Conservation (phyloP, 2,888 invertebrate species). For the Aleiodes testaceus region DNA sequence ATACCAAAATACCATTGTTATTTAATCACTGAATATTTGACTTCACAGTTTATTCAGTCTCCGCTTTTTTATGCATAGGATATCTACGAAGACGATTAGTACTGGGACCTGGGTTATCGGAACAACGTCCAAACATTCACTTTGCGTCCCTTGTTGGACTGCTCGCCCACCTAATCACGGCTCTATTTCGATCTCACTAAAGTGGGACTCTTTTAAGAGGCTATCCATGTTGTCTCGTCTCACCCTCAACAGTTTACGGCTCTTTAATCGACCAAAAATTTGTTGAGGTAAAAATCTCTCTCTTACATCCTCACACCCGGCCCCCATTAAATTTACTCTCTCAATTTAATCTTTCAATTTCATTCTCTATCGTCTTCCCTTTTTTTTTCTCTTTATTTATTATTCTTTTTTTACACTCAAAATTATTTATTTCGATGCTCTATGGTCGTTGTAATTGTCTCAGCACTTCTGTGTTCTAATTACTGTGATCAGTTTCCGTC, state of each 20-base stretch:
- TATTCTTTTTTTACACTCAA: not conserved
- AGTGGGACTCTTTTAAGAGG: slow-evolving; percentile 68
- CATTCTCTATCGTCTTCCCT: slow-evolving; percentile 6
- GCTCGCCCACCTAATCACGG: slow-evolving; percentile 67
- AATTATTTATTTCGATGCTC: not conserved
- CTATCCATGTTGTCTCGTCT: slow-evolving; percentile 70
- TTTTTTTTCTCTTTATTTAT: slow-evolving; percentile 18
- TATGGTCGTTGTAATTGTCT: slow-evolving; percentile 13
- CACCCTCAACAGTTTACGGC: slow-evolving; percentile 62
- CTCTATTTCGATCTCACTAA: slow-evolving; percentile 66
- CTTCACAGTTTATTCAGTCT: not conserved
- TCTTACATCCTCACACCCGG: slow-evolving; percentile 46
- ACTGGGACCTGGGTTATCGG: slow-evolving; percentile 13
- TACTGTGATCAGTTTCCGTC: slow-evolving; percentile 51
- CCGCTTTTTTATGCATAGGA: slow-evolving; percentile 1
- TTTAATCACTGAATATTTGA: too few relatives aligned
- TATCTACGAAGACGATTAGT: slow-evolving; percentile 9
- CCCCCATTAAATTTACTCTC: slow-evolving; percentile 34
- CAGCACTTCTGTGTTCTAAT: slow-evolving; percentile 43
- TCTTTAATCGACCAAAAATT: slow-evolving; percentile 71
- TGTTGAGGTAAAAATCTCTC: slow-evolving; percentile 57
- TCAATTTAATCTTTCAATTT: slow-evolving; percentile 35
- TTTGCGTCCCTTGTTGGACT: slow-evolving; percentile 33
- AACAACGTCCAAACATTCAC: slow-evolving; percentile 54
- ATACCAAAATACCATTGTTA: not conserved